Evolutionary conservation across 2,888 invertebrate species (phyloP).

Genomic region (Tillus elongatus): DNA sequence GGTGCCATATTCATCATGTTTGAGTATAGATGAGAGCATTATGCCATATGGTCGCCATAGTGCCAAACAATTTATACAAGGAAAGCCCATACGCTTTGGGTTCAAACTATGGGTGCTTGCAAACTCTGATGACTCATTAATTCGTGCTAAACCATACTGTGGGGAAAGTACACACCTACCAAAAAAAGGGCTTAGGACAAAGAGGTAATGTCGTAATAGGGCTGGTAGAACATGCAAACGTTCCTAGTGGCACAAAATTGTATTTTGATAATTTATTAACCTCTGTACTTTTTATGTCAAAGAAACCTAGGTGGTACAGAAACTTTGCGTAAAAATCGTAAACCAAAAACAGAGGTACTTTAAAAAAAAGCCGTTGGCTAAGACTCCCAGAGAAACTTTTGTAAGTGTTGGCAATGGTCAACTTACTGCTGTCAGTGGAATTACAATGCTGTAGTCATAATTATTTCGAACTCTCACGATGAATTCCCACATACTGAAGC

Average conservation of each 20-base stretch:
- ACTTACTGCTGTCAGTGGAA: no score
- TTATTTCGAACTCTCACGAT: no score
- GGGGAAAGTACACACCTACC: conserved; percentile 7
- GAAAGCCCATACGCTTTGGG: background rate
- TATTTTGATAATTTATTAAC: conserved; percentile 14
- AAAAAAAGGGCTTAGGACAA: conserved; percentile 10
- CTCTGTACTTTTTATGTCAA: conserved; percentile 10
- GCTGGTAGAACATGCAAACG: conserved; percentile 10
- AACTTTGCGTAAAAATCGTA: background rate
- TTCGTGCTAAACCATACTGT: conserved; percentile 13
- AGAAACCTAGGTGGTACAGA: background rate
- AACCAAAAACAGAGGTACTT: background rate
- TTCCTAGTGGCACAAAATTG: conserved; percentile 8
- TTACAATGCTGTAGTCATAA: no score
- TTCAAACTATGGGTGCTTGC: conserved; percentile 6
- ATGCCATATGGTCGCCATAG: background rate
- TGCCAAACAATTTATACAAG: conserved; percentile 1
- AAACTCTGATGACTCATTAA: conserved; percentile 7
- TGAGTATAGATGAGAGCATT: conserved; percentile 2
- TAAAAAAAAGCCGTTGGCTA: conserved; percentile 3
- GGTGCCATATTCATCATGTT: background rate
- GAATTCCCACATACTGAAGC: no score
- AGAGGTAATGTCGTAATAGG: conserved; percentile 12
- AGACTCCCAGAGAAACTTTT: no score
- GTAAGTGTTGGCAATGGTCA: no score